phyloP scores from a whole-genome alignment of 2,888 invertebrate species.

The Heteromurus nitidus region DNA sequence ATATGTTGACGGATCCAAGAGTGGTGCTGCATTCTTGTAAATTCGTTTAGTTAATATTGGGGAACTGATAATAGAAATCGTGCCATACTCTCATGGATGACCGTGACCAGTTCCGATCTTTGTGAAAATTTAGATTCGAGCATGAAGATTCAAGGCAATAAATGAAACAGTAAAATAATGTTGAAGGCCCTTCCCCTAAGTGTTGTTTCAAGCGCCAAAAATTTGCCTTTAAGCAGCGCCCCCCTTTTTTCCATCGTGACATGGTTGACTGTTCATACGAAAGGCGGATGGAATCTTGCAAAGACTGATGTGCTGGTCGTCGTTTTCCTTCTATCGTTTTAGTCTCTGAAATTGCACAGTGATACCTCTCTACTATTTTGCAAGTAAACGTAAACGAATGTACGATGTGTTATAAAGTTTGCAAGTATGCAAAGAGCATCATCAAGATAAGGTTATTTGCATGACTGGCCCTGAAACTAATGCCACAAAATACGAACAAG shows the following conservation, averaged over 20 bases:
- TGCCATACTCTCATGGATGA: conserved; percentile 13
- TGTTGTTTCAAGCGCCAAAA: conserved; percentile 39
- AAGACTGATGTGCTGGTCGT: neutral
- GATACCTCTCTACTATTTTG: no score
- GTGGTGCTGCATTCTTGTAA: no score
- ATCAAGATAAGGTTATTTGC: conserved; percentile 42
- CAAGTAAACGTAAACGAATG: no score
- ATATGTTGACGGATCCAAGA: neutral
- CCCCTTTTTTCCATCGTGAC: conserved; percentile 27
- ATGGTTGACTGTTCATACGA: neutral
- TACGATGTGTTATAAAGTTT: neutral
- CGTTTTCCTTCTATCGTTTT: no score
- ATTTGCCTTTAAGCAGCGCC: neutral
- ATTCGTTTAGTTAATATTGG: no score
- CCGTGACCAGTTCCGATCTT: conserved; percentile 54
- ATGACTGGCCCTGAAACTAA: conserved; percentile 57
- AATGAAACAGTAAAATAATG: conserved; percentile 12
- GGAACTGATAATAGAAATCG: conserved; percentile 11
- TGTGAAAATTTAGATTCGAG: conserved; percentile 26
- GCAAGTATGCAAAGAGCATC: conserved; percentile 37
- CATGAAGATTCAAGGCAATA: conserved; percentile 35
- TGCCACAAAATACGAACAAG: conserved; percentile 26
- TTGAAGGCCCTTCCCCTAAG: conserved; percentile 46
- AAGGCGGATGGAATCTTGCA: neutral
- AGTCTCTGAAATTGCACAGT: no score